Base-by-base conservation (phyloP, 2,888 invertebrate genomes). In the Leptogaster cylindrica region DNA sequence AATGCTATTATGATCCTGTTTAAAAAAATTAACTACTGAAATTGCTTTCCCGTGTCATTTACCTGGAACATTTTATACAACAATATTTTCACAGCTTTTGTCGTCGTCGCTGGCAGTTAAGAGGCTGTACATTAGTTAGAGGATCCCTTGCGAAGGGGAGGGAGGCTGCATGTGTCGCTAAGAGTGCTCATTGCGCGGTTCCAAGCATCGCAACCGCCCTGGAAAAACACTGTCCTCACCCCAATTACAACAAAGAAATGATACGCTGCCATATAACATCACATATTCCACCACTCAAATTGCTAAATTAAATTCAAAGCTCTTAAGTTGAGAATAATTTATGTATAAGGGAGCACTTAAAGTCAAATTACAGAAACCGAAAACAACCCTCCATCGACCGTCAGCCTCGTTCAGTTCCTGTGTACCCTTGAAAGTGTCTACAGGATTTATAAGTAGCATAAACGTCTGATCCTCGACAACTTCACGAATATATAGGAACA, bases 261-360 rank as follows among this genome's bases (percentile, higher is more conserved):
- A 55, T 36, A 55, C 39, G 55, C 7, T 55, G 20, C 39, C 18
- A 12, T 36, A 51, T 18, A 51, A 20, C 50, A 50, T 27, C 50
- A 8, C 7, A 7, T 4, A 20, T 7, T 20, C 6, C 14, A 7
- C 25, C 50, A 1, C 39, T 55, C 14, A 51, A 67, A 63, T 20
- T 33, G 18, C 46, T 41, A 41, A 68, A 65, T 61, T 68, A 65
- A 68, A 68, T 68, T 68, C 31, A 28, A 58, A 68, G 50, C 61
- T 61, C 65, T 68, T 68, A 68, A 65, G 58, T 39, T 58, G 41
- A 58, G 58, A 44, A 58, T 41, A 65, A 68, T 68, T 68, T 68
- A 68, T 68, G 65, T 41, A 55, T 20, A 25, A 39, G 55, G 55
- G 55, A 36, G 44, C 61, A 44, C 33, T 61, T 61, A 61, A 61